Conservation (phyloP, 2,797 vertebrate species). For the Nyctibius grandis region DNA sequence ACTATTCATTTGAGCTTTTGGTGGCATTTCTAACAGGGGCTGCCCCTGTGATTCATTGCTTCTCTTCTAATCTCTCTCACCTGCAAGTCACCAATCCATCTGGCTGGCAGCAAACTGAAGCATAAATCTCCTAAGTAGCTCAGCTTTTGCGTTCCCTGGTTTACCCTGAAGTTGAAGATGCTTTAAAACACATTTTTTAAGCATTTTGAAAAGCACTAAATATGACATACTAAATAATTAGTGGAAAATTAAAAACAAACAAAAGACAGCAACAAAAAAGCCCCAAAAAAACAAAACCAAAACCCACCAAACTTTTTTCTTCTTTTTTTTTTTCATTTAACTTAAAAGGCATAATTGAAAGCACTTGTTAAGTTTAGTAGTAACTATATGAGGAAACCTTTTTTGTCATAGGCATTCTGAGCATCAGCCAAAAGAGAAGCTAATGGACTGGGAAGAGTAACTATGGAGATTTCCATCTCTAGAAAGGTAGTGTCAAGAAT, state of each 20-base stretch:
- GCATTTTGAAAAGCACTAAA: slow-evolving; percentile 5
- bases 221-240: not conserved
- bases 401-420: not conserved
- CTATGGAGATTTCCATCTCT: not conserved
- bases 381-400: not conserved
- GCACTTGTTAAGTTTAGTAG: not conserved
- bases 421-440: not conserved
- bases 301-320: not conserved
- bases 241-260: not conserved
- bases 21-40: not conserved
- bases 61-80: slow-evolving; percentile 20
- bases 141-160: not conserved
- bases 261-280: not conserved
- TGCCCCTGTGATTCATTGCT: slow-evolving; percentile 24
- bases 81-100: slow-evolving; percentile 4
- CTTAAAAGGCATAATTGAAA: not conserved
- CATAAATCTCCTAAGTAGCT: not conserved
- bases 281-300: not conserved
- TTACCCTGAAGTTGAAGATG: not conserved
- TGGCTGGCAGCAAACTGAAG: not conserved
- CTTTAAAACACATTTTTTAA: not conserved
- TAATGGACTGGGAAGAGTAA: not conserved
- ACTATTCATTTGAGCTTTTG: not conserved
- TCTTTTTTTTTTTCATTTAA: not conserved
- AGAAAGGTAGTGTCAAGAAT: not conserved